phyloP scores from a whole-genome alignment of 2,888 invertebrate genomes.

The Aphodius sticticus region DNA sequence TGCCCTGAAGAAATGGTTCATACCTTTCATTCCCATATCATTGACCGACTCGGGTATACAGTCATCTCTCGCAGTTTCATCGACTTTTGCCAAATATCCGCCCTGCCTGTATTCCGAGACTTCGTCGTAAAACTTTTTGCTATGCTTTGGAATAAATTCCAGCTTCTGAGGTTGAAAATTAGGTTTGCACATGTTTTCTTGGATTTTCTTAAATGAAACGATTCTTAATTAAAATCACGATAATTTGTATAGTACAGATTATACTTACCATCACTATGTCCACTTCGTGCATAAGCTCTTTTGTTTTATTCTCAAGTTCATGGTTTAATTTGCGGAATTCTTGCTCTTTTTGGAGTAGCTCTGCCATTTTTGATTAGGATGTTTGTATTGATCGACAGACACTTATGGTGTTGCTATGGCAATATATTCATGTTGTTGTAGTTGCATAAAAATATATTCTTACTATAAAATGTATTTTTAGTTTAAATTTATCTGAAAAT shows the following conservation, averaged over 20 bases:
- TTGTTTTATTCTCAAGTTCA: constrained; percentile 55
- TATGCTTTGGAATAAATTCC: constrained; percentile 18
- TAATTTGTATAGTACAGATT: constrained; percentile 19
- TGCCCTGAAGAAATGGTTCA: constrained; percentile 53
- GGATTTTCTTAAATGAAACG: constrained; percentile 5
- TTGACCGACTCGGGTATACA: constrained; percentile 47
- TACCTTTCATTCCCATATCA: constrained; percentile 53
- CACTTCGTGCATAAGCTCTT: constrained; percentile 56
- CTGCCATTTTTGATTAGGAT: constrained; percentile 49
- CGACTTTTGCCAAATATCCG: background rate
- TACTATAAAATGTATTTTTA: too few relatives aligned
- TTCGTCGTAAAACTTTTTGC: constrained; percentile 26
- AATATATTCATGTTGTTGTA: background rate
- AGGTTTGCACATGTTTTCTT: constrained; percentile 29
- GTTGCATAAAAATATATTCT: too few relatives aligned
- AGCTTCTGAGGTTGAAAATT: constrained; percentile 5
- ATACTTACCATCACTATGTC: constrained; percentile 54
- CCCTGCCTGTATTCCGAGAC: constrained; percentile 10
- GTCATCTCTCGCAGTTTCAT: constrained; percentile 18
- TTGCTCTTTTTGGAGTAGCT: constrained; percentile 56
- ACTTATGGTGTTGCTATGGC: constrained; percentile 7
- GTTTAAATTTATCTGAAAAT: too few relatives aligned
- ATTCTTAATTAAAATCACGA: background rate
- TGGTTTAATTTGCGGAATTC: constrained; percentile 58
- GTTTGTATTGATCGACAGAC: background rate